Evolutionary conservation across 2,888 invertebrate genomes (phyloP).

Genomic region (Mycalesis mineus): DNA sequence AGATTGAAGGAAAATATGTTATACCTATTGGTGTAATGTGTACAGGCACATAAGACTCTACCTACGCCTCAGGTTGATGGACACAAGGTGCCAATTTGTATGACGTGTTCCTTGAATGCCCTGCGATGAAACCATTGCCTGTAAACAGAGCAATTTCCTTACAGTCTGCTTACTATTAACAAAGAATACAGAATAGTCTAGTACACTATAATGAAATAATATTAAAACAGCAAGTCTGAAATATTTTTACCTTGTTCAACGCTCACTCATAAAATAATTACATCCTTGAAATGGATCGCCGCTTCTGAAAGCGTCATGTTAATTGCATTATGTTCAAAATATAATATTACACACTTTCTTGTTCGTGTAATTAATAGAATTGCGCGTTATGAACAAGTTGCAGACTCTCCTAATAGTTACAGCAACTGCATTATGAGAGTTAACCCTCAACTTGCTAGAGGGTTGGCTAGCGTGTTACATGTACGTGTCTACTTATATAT

Average conservation of each 20-base stretch:
- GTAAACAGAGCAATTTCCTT: neutral
- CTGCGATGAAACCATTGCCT: too few species aligned
- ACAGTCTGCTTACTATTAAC: too few species aligned
- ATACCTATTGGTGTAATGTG: too few species aligned
- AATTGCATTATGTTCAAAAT: neutral
- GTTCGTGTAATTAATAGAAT: constrained; percentile 3
- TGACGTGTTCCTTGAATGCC: too few species aligned
- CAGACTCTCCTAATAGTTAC: neutral
- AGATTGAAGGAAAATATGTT: too few species aligned
- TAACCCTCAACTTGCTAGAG: neutral
- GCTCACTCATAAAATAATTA: constrained; percentile 2
- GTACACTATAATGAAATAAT: too few species aligned
- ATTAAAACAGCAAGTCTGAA: neutral
- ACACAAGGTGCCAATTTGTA: too few species aligned
- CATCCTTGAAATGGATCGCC: neutral
- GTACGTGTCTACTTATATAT: neutral
- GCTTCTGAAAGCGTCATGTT: neutral
- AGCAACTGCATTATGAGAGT: neutral
- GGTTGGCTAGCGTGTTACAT: neutral
- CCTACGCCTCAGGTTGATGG: too few species aligned
- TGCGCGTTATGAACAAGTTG: neutral
- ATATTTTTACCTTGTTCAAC: neutral
- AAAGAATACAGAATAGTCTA: too few species aligned
- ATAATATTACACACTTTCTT: neutral
- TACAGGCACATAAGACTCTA: too few species aligned